phyloP scores from a whole-genome alignment of 92 coral and sea anemone species.

The Porites evermanni region DNA sequence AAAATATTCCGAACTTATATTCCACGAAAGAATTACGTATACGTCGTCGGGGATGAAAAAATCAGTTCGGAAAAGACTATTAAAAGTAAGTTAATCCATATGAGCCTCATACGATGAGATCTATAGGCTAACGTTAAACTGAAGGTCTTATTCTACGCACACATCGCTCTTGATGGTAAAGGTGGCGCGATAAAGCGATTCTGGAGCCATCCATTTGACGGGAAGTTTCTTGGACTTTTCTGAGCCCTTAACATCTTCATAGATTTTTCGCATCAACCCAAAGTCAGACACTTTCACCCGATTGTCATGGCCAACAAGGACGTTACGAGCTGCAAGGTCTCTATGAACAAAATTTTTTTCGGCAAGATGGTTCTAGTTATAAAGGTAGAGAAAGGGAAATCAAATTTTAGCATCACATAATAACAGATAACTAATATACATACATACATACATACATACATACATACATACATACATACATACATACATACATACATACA shows the following conservation, averaged over 20 bases:
- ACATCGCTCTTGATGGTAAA: slow-evolving; percentile 79
- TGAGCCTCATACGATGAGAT: too few species aligned
- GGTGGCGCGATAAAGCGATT: slow-evolving; percentile 74
- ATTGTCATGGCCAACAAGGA: slow-evolving; percentile 1
- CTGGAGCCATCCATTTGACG: slow-evolving; percentile 86
- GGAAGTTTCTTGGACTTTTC: slow-evolving; percentile 69
- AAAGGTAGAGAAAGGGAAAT: not conserved
- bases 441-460: too few species aligned
- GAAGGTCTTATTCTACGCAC: slow-evolving; percentile 21
- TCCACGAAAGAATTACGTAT: too few species aligned
- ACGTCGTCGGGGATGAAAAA: too few species aligned
- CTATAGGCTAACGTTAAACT: too few species aligned
- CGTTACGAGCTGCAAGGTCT: slow-evolving; percentile 19
- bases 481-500: too few species aligned
- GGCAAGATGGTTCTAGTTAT: slow-evolving; percentile 7
- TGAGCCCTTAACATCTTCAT: not conserved
- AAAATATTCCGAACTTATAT: too few species aligned
- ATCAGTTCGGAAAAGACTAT: too few species aligned
- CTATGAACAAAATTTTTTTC: not conserved
- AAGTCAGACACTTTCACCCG: slow-evolving; percentile 24
- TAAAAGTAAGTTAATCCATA: too few species aligned
- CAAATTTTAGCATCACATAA: not conserved
- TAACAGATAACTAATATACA: not conserved
- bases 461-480: too few species aligned
- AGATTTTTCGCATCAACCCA: slow-evolving; percentile 18